A percentile compares a stretch with the other conserved stretches of the same genome.
phyloP scores from a whole-genome alignment of 2,888 invertebrate genomes.

The Scaptomyza tumidula region DNA sequence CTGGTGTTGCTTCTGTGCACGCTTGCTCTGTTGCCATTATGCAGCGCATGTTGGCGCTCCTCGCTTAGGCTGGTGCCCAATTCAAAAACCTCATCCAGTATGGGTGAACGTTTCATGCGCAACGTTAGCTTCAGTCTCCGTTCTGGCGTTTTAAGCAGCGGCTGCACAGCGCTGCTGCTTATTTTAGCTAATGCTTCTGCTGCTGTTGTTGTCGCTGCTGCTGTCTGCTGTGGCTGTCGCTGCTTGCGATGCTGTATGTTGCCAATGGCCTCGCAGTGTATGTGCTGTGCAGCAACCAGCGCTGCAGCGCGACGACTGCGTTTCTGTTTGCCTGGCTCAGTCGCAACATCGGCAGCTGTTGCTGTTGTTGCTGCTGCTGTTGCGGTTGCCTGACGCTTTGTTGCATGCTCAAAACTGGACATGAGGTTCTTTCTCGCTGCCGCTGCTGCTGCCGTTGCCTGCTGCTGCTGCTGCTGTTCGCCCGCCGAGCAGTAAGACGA shows the following conservation, averaged over 20 bases:
- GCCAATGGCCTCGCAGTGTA: conserved; percentile 66
- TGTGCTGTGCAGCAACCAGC: conserved; percentile 67
- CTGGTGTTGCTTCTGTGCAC: background rate
- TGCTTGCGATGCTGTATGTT: conserved; percentile 63
- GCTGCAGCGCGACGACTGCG: conserved; percentile 73
- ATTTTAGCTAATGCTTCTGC: conserved; percentile 11
- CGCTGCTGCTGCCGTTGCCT: conserved; percentile 55
- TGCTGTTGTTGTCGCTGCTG: conserved; percentile 8
- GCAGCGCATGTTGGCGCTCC: conserved; percentile 83
- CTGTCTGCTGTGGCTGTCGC: conserved; percentile 29
- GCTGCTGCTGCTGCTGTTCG: conserved; percentile 43
- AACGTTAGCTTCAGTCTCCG: conserved; percentile 90
- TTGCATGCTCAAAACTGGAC: conserved; percentile 78
- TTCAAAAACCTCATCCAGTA: conserved; percentile 93
- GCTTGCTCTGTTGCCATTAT: conserved; percentile 45
- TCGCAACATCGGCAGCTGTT: background rate
- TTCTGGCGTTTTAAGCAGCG: conserved; percentile 84
- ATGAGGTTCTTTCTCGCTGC: conserved; percentile 81
- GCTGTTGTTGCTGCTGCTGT: conserved; percentile 15
- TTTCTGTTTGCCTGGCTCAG: conserved; percentile 53
- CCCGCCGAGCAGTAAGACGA: conserved; percentile 31
- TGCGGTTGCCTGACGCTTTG: conserved; percentile 31
- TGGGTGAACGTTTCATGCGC: conserved; percentile 94
- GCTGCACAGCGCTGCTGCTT: conserved; percentile 63
- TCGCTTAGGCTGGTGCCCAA: conserved; percentile 90